phyloP scores from a whole-genome alignment of 2,797 vertebrate species.

The Babyrousa celebensis region DNA sequence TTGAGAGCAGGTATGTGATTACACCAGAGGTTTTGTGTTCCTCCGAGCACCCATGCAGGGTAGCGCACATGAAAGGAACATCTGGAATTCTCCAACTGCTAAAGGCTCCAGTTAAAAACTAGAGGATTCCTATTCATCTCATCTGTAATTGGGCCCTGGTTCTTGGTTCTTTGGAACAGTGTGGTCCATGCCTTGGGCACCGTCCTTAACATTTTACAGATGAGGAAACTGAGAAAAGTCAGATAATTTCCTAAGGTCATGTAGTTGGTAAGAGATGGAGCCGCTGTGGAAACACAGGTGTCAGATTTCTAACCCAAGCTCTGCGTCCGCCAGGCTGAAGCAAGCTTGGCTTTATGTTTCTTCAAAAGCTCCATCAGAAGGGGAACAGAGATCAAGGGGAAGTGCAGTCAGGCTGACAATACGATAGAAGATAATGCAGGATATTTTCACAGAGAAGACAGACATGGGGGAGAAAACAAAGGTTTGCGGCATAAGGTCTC shows the following conservation, averaged over 20 bases:
- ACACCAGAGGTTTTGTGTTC: conserved; percentile 15
- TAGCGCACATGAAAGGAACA: conserved; percentile 69
- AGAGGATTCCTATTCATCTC: neutral
- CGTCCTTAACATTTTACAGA: neutral
- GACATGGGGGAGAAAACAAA: neutral
- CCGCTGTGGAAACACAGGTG: neutral
- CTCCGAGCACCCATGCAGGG: neutral
- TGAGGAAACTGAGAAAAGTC: neutral
- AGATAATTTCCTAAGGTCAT: neutral
- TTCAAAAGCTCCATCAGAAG: conserved; percentile 67
- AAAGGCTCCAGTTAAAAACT: conserved; percentile 66
- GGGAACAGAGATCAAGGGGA: conserved; percentile 36
- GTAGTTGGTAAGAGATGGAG: neutral
- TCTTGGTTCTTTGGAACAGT: neutral
- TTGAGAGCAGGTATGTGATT: conserved; percentile 61
- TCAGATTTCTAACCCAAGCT: neutral
- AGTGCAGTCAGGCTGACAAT: neutral
- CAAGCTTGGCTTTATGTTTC: conserved; percentile 51
- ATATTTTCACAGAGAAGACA: conserved; percentile 32
- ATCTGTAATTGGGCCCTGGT: conserved; percentile 35
- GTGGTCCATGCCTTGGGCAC: neutral
- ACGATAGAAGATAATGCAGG: neutral
- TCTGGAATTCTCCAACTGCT: conserved; percentile 73
- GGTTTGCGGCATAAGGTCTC: neutral
- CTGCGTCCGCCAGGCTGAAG: neutral